Conservation (phyloP, 2,113 vertebrate species). For the Malurus melanocephalus region DNA sequence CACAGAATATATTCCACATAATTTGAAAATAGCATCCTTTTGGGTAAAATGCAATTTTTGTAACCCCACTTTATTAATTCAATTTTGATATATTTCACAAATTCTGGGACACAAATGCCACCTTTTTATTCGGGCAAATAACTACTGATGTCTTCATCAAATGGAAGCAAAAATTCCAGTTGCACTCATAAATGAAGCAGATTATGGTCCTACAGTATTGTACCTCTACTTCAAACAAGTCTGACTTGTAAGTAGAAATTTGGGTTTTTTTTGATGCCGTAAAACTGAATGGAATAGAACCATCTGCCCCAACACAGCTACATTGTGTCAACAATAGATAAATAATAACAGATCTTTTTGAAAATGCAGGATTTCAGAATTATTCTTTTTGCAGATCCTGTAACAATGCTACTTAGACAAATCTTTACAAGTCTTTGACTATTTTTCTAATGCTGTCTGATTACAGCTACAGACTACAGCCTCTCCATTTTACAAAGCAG, state of each 20-base stretch:
- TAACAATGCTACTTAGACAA: neutral
- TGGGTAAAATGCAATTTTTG: neutral
- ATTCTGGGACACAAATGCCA: neutral
- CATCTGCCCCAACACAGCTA: neutral
- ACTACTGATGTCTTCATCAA: neutral
- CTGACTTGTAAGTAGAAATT: conserved; percentile 14
- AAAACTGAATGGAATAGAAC: conserved; percentile 13
- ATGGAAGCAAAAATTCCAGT: neutral
- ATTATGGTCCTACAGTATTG: neutral
- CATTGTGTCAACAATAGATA: neutral
- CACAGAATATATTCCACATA: neutral
- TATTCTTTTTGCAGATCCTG: neutral
- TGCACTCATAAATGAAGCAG: neutral
- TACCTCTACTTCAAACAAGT: conserved; percentile 4
- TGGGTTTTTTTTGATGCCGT: neutral
- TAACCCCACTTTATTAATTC: neutral
- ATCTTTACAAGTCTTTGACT: neutral
- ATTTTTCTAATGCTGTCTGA: neutral
- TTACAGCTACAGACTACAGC: neutral
- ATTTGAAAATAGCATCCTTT: neutral
- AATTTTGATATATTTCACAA: neutral
- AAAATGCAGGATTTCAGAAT: neutral
- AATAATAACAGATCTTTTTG: neutral
- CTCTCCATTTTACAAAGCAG: neutral
- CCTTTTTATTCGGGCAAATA: conserved; percentile 1